A percentile compares a stretch with the other conserved stretches of the same genome.
Evolutionary conservation across 2,888 invertebrate species (phyloP).

Genomic region (Yponomeuta malinellus): DNA sequence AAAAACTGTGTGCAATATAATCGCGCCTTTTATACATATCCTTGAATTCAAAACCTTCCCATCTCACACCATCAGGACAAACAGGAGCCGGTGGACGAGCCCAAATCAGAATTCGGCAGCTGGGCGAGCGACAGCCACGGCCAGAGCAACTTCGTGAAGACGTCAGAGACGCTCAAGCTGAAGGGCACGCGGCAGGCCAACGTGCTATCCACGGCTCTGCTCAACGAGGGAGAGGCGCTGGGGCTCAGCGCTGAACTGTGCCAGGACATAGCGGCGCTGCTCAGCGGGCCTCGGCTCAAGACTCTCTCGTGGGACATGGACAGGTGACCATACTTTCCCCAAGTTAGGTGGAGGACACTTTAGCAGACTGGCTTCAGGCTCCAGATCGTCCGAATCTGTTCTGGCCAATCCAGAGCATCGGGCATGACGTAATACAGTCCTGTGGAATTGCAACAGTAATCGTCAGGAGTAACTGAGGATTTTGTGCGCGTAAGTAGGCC

Average conservation of each 20-base stretch:
- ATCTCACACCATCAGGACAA: slow-evolving; percentile 34
- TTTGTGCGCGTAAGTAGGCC: too few relatives aligned
- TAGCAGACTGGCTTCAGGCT: too few relatives aligned
- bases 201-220: slow-evolving; percentile 71
- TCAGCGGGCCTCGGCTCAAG: slow-evolving; percentile 83
- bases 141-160: slow-evolving; percentile 70
- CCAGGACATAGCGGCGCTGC: slow-evolving; percentile 81
- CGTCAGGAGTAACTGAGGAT: too few relatives aligned
- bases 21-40: too few relatives aligned
- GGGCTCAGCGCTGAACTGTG: slow-evolving; percentile 79
- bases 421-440: too few relatives aligned
- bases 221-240: slow-evolving; percentile 78
- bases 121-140: slow-evolving; percentile 66
- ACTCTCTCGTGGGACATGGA: slow-evolving; percentile 82
- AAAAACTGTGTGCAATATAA: too few relatives aligned
- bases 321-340: slow-evolving; percentile 33
- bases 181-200: slow-evolving; percentile 68
- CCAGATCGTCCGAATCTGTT: too few relatives aligned
- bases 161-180: slow-evolving; percentile 55
- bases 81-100: slow-evolving; percentile 35
- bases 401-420: too few relatives aligned
- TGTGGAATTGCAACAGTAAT: too few relatives aligned
- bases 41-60: too few relatives aligned
- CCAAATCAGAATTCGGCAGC: slow-evolving; percentile 50
- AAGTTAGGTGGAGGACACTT: too few relatives aligned